Base-by-base conservation (phyloP, 2,797 vertebrate genomes). In the Enteromius paludinosus region DNA sequence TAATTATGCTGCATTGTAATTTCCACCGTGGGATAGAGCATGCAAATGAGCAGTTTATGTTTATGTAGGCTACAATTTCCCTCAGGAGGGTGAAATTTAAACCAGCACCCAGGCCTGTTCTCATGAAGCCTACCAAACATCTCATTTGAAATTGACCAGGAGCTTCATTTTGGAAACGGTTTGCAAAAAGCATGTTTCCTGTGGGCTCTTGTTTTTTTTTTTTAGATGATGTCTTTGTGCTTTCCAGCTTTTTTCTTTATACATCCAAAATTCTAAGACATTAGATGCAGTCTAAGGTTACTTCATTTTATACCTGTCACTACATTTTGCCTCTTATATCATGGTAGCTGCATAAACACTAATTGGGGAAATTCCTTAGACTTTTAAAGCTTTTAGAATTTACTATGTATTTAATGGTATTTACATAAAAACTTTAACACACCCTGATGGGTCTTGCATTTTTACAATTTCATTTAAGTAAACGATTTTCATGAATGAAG, bases 1-100 rank as follows among this genome's bases (percentile, higher is more conserved):
- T 95, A 95, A 95, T 95, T 94, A 90, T 86, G 85, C 86, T 74
- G 93, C 86, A 93, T 95, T 95, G 95, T 95, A 92, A 92, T 94
- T 94, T 92, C 90, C 92, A 94, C 93, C 94, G 94, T 95, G 93
- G 94, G 94, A 94, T 88, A 93, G 91, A 90, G 90, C 93, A 95
- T 94, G 94, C 93, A 95, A 94, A 94, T 94, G 87, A 83, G 59
- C 86, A 90, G 81, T 88, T 90, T 89, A 75, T 91, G 83, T 86
- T 86, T 90, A 85, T 86, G 80, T 85, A 79, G 61, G 77, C 72
- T 84, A 83, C 81, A 83, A 78, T 83, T 78, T 79, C 79, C 45
- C 68, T 84, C 62, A 81, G 78, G 68, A 83, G 72, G 54, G 62
- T 64, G 78, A 66, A 84, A 82, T 78, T 61, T 80, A 81, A 82